phyloP scores from a whole-genome alignment of 2,113 vertebrate species.

The Urocitellus parryii region DNA sequence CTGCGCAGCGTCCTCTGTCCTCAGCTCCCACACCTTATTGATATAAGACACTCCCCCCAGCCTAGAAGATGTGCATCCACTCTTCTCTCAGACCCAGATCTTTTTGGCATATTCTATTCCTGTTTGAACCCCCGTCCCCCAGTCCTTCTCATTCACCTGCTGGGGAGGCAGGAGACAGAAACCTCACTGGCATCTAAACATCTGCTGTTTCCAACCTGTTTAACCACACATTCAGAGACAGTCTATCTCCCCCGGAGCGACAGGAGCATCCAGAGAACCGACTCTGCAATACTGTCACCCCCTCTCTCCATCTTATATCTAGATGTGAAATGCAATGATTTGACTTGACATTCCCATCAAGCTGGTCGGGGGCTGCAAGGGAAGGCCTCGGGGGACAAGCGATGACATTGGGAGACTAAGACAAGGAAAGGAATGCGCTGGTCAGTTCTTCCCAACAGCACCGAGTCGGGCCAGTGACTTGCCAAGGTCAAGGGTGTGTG shows the following conservation, averaged over 20 bases:
- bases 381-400: neutral
- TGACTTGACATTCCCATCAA: neutral
- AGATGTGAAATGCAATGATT: neutral
- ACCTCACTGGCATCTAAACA: neutral
- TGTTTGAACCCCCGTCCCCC: too few relatives aligned
- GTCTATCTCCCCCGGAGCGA: neutral
- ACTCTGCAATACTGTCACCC: neutral
- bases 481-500: neutral
- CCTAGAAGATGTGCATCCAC: neutral
- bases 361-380: too few relatives aligned
- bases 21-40: neutral
- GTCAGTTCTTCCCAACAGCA: neutral
- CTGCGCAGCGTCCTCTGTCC: neutral
- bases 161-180: neutral
- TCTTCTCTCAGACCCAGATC: neutral
- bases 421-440: neutral
- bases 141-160: neutral
- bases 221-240: too few relatives aligned
- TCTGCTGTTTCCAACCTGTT: neutral
- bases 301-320: neutral
- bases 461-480: too few relatives aligned
- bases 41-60: neutral
- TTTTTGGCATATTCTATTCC: neutral
- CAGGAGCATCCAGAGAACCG: neutral
- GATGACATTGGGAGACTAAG: accelerated